Percentiles rank a stretch among this genome's conserved stretches.
Conservation (phyloP, 2,797 vertebrate species). For the Tarsius wallacei region DNA sequence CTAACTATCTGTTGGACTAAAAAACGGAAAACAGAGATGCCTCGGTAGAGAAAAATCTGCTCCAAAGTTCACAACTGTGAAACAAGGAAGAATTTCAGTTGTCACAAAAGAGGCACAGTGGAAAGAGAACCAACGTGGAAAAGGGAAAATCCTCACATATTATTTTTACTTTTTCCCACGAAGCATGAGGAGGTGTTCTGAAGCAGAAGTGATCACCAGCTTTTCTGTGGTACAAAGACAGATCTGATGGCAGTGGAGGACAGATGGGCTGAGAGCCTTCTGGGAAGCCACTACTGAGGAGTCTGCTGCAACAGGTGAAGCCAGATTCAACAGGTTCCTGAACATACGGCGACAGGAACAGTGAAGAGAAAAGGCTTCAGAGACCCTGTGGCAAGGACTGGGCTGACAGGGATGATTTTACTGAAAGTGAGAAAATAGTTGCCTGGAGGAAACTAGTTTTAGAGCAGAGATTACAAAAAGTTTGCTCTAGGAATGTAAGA, state of each 20-base stretch:
- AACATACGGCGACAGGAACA: background rate
- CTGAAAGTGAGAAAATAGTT: conserved; percentile 33
- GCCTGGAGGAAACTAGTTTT: conserved; percentile 57
- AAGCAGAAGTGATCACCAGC: conserved; percentile 15
- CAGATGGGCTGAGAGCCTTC: background rate
- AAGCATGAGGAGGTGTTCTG: background rate
- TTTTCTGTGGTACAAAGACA: conserved; percentile 37
- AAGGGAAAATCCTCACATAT: conserved; percentile 22
- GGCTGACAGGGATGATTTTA: background rate
- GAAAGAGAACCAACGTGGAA: background rate
- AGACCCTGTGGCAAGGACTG: background rate
- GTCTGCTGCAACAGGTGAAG: background rate
- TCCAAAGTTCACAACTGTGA: background rate
- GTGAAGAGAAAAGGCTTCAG: background rate
- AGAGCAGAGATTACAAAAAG: conserved; percentile 36
- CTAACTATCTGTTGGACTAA: background rate
- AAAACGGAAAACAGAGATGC: background rate
- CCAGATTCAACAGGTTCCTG: conserved; percentile 30
- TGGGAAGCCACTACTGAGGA: background rate
- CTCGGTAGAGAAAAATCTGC: background rate
- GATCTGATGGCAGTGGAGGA: background rate
- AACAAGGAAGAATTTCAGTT: conserved; percentile 52
- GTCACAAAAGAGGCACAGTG: background rate
- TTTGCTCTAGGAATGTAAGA: conserved; percentile 47
- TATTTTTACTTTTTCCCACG: background rate